Conservation (phyloP, 35 echinoderm and acorn worm species). For the Apostichopus parvimensis region DNA sequence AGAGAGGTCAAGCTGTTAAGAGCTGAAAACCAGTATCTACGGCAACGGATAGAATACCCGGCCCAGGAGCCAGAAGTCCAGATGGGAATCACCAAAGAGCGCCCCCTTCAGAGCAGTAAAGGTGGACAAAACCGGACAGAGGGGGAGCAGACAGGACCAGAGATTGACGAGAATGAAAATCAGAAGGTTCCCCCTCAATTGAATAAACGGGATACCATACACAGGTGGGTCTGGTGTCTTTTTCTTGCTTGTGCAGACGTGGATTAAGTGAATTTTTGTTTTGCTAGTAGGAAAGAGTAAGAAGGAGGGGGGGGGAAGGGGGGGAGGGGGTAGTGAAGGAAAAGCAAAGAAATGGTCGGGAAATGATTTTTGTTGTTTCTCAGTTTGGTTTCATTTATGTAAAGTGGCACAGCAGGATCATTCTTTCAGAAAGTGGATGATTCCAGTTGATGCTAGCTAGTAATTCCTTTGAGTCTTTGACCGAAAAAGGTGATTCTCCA, state of each 20-base stretch:
- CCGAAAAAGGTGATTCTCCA: neutral
- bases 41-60: constrained; percentile 67
- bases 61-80: constrained; percentile 45
- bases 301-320: neutral
- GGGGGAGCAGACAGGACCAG: neutral
- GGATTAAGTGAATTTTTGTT: neutral
- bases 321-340: neutral
- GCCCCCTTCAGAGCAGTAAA: neutral
- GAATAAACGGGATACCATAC: constrained; percentile 18
- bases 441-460: neutral
- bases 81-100: constrained; percentile 21
- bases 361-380: neutral
- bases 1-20: constrained; percentile 93
- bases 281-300: neutral
- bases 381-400: neutral
- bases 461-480: neutral
- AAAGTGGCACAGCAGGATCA: neutral
- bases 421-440: neutral
- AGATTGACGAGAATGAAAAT: constrained; percentile 21
- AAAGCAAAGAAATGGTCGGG: neutral
- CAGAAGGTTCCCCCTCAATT: neutral
- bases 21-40: constrained; percentile 90
- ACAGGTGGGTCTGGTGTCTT: neutral
- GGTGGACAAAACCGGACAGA: neutral
- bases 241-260: neutral